Evolutionary conservation across 2,888 invertebrate genomes (phyloP), one percentile per base, ranked within the genome.

Genomic region (Melanostoma scalare): DNA sequence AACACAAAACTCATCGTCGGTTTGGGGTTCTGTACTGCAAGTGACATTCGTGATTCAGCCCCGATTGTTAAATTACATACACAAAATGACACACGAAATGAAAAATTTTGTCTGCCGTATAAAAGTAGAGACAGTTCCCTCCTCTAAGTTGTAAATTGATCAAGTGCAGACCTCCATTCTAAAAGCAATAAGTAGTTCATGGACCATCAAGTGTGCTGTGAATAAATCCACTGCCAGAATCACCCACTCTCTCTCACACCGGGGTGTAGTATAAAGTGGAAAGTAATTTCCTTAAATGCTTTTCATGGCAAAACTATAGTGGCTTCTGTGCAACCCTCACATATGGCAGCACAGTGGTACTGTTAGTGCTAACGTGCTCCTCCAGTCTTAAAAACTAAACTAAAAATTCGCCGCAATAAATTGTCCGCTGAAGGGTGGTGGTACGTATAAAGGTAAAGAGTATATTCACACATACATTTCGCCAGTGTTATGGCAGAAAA

Each of bases 261-360:
- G 48, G 31, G 71, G 65, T 81, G 72, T 58, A 60, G 72, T 48
- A 55, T 61, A 68, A 78, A 82, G 82, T 82, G 68, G 73, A 78
- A 82, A 82, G 73, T 82, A 78, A 82, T 82, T 82, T 78, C 50
- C 78, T 82, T 78, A 78, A 82, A 69, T 73, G 82, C 38, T 78
- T 81, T 68, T 72, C 38, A 77, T 53, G 55, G 65, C 63, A 58
- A 42, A 53, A 44, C 67, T 36, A 63, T 38, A 40, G 63, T 74
- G 61, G 71, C 36, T 56, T 56, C 42, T 20, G 2, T 35, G 10
- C 36, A 48, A 9, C 38, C 35, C 20, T 6, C 33, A 9, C n/a
- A 9, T n/a, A 9, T 33, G 10, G 8, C 4, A 33, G 20, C 42
- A 6, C 33, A 31, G 1, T 33, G 58, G 35, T 53, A 46, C 46